These are phyloP conservation scores for Troides helena DNA, from an alignment of 2,888 invertebrate species.

Conservation along the genomic window DNA sequence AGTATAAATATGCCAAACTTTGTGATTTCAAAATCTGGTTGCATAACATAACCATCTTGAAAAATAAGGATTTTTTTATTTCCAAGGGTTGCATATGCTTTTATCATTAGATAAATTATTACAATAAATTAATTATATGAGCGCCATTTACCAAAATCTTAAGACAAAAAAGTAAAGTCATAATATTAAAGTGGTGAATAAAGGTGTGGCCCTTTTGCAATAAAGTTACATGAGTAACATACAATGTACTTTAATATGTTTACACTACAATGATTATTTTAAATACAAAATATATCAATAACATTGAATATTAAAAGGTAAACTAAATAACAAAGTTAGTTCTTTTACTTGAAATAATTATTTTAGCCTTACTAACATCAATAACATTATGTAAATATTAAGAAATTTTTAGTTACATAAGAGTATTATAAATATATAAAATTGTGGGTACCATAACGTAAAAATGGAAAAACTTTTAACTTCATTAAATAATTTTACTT, in stretches of 20 bases:
- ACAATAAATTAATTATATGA: neutral
- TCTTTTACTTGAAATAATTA: neutral
- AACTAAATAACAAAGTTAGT: neutral
- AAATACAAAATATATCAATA: neutral
- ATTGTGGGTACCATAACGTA: neutral
- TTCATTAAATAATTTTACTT: neutral
- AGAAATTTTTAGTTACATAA: constrained; percentile 1
- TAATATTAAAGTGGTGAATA: neutral
- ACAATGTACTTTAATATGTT: no score
- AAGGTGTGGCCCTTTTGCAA: neutral
- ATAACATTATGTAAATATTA: neutral
- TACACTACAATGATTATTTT: no score
- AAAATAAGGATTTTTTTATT: no score
- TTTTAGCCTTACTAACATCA: neutral
- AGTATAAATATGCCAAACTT: no score
- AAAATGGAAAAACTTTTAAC: neutral
- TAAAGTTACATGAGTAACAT: neutral
- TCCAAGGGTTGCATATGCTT: no score
- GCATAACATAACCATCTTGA: no score
- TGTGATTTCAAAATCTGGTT: no score
- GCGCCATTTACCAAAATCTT: neutral
- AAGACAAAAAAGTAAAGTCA: neutral
- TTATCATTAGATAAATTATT: neutral
- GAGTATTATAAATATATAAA: neutral
- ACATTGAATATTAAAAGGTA: neutral